Percentiles rank a stretch among this genome's conserved stretches.
Conservation (phyloP, 2,797 vertebrate species). For the Limosa lapponica region DNA sequence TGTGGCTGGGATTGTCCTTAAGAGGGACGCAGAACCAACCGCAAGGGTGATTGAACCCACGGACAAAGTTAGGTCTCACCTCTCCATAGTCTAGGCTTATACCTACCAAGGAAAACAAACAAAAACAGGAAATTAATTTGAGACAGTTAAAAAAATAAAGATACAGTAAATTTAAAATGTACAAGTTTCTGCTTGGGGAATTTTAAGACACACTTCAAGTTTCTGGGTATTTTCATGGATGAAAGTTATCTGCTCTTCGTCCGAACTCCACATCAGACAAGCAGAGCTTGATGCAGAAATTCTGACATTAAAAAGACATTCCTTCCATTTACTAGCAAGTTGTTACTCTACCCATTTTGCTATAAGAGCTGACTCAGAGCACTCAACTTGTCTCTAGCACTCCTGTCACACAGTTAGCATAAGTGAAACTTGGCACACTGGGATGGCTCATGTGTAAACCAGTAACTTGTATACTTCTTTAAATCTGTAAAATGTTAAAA, state of each 20-base stretch:
- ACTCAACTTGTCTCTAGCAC: background rate
- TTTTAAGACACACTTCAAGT: background rate
- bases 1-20: conserved; percentile 69
- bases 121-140: background rate
- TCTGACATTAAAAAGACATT: background rate
- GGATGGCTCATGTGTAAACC: background rate
- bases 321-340: background rate
- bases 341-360: background rate
- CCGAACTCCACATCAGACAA: background rate
- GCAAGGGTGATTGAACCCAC: conserved; percentile 87
- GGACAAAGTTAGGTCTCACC: conserved; percentile 77
- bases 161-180: background rate
- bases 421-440: background rate
- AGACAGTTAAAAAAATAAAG: background rate
- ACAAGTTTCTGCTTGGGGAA: background rate
- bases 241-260: background rate
- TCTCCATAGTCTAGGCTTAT: conserved; percentile 80
- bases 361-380: background rate
- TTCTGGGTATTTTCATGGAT: background rate
- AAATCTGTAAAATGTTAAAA: background rate
- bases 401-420: rapidly evolving
- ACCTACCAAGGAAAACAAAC: conserved; percentile 72
- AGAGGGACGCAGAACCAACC: conserved; percentile 87
- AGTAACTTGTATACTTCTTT: background rate
- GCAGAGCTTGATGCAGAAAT: background rate